phyloP scores from a whole-genome alignment of 1,140 invertebrate genomes.

The Atta cephalotes region DNA sequence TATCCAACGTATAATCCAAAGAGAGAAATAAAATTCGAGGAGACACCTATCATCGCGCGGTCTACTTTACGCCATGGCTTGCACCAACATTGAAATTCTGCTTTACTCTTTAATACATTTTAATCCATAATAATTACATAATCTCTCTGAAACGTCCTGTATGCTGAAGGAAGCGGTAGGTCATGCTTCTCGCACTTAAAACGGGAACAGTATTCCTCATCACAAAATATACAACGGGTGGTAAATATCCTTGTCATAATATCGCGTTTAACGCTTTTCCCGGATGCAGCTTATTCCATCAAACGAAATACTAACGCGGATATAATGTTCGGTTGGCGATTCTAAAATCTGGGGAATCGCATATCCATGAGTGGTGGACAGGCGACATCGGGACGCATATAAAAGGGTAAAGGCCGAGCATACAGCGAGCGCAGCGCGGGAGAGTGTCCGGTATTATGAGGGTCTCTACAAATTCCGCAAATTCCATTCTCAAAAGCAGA shows the following conservation, averaged over 20 bases:
- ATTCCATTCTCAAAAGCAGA: slow-evolving; percentile 50
- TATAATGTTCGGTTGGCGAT: slow-evolving; percentile 24
- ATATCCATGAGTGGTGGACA: neutral
- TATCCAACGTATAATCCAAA: neutral
- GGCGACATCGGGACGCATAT: slow-evolving; percentile 24
- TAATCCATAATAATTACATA: slow-evolving; percentile 2
- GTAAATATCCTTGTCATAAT: slow-evolving; percentile 13
- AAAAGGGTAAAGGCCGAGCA: slow-evolving; percentile 34
- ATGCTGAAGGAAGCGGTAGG: neutral
- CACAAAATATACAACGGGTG: slow-evolving; percentile 32
- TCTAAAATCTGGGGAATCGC: slow-evolving; percentile 21
- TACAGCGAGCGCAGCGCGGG: neutral
- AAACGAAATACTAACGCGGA: slow-evolving; percentile 18
- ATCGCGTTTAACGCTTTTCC: slow-evolving; percentile 26
- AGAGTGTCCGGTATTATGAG: slow-evolving; percentile 37
- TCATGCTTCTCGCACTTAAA: neutral
- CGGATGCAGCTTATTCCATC: slow-evolving; percentile 10
- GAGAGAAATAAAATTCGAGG: neutral
- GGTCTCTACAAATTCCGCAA: slow-evolving; percentile 35
- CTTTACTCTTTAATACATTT: neutral
- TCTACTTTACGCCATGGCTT: neutral
- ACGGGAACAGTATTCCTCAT: slow-evolving; percentile 5
- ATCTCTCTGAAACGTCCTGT: slow-evolving; percentile 8
- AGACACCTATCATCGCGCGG: neutral
- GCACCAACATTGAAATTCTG: neutral